These are phyloP conservation scores for Polymixis lichenea DNA, from an alignment of 2,888 invertebrate species.

Conservation along the genomic window DNA sequence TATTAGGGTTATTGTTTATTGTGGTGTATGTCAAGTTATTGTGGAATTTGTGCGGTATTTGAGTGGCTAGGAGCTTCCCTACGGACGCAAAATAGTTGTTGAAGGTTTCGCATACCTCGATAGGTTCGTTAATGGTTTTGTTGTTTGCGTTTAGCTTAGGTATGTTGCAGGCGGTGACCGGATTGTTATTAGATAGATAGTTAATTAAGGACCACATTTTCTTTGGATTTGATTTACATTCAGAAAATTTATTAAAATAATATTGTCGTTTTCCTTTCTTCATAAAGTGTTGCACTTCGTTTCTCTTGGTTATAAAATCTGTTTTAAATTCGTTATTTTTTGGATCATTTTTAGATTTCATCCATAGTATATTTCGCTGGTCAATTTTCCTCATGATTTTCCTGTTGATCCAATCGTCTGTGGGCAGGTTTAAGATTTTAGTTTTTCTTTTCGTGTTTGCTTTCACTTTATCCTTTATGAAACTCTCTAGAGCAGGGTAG, in stretches of 20 bases:
- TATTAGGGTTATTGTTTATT: background rate
- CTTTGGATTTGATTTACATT: background rate
- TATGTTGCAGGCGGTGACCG: background rate
- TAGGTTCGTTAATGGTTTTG: background rate
- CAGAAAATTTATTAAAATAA: too few species aligned
- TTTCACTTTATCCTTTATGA: background rate
- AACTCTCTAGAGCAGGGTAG: too few species aligned
- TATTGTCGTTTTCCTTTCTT: background rate
- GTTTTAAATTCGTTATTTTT: background rate
- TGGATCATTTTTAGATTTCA: background rate
- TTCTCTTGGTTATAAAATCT: conserved; percentile 5
- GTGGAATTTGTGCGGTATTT: background rate
- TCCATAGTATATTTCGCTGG: conserved; percentile 1
- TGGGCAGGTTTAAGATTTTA: background rate
- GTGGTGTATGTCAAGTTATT: background rate
- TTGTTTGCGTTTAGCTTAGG: background rate
- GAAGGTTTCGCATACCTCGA: background rate
- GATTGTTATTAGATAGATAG: background rate
- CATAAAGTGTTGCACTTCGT: background rate
- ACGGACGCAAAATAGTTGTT: background rate
- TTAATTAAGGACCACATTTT: background rate
- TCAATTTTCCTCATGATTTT: background rate
- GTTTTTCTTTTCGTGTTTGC: background rate
- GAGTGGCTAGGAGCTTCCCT: background rate
- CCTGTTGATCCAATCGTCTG: background rate